phyloP scores from a whole-genome alignment of 2,888 invertebrate species.

The Antheraea yamamai region DNA sequence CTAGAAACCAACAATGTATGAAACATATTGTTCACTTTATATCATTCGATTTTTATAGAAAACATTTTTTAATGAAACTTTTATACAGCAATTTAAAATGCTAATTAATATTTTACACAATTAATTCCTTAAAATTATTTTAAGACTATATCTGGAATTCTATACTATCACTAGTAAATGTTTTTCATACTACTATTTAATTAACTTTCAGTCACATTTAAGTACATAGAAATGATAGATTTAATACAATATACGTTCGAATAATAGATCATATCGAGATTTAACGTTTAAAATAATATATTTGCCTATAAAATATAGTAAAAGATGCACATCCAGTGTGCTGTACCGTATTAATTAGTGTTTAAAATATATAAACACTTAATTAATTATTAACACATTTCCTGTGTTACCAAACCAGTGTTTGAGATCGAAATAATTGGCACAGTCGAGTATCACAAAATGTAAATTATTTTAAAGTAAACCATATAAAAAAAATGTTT shows the following conservation, averaged over 20 bases:
- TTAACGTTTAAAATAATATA: neutral
- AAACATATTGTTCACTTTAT: too few species aligned
- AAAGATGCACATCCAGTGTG: neutral
- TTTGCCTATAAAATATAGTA: neutral
- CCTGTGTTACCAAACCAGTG: neutral
- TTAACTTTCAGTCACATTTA: neutral
- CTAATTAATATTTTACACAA: neutral
- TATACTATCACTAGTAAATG: neutral
- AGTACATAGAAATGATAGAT: neutral
- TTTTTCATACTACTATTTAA: neutral
- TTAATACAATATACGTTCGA: neutral
- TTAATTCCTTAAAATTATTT: neutral
- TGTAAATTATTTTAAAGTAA: neutral
- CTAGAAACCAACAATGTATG: too few species aligned
- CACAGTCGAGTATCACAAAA: neutral
- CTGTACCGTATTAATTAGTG: neutral
- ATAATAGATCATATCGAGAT: constrained; percentile 8
- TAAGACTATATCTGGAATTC: neutral
- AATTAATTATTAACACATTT: neutral
- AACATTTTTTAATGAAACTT: neutral
- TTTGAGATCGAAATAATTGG: constrained; percentile 3
- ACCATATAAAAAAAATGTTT: neutral
- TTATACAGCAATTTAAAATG: neutral
- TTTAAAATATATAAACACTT: neutral
- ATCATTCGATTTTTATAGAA: neutral